phyloP scores from a whole-genome alignment of 92 coral and sea anemone species.

The Epizoanthus scotinus region DNA sequence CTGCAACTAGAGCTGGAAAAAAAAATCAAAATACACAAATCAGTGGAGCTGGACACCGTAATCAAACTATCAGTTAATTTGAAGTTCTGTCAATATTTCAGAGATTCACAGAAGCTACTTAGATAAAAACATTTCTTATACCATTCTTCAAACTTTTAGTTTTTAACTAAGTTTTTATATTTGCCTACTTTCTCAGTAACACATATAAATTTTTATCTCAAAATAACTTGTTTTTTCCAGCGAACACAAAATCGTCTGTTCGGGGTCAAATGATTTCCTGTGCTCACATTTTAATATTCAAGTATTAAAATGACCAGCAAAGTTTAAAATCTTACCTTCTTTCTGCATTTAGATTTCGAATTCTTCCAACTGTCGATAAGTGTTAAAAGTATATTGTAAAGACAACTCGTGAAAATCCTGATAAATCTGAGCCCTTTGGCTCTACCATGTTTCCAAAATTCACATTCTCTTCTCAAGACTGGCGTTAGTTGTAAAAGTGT shows the following conservation, averaged over 20 bases:
- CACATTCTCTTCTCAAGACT: neutral
- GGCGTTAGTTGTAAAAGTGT: neutral
- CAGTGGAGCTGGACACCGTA: neutral
- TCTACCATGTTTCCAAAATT: conserved; percentile 3
- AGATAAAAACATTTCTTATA: neutral
- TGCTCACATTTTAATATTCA: neutral
- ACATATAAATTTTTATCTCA: no score
- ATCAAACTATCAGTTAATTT: no score
- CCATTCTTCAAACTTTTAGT: neutral
- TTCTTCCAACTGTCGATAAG: neutral
- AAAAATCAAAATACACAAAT: conserved; percentile 18
- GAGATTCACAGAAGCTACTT: neutral
- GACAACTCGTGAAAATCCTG: neutral
- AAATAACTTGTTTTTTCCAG: neutral
- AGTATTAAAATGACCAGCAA: neutral
- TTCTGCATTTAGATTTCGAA: conserved; percentile 16
- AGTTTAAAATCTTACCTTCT: conserved; percentile 13
- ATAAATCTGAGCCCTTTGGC: conserved; percentile 14
- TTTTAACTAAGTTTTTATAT: neutral
- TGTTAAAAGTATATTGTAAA: neutral
- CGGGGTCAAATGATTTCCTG: neutral
- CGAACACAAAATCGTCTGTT: neutral
- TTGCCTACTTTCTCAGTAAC: neutral
- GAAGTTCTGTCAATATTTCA: neutral
- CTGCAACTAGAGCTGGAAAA: conserved; percentile 25